These are phyloP conservation scores for Idris sp. DNA, from an alignment of 1,140 invertebrate genomes.

Conservation along the genomic window DNA sequence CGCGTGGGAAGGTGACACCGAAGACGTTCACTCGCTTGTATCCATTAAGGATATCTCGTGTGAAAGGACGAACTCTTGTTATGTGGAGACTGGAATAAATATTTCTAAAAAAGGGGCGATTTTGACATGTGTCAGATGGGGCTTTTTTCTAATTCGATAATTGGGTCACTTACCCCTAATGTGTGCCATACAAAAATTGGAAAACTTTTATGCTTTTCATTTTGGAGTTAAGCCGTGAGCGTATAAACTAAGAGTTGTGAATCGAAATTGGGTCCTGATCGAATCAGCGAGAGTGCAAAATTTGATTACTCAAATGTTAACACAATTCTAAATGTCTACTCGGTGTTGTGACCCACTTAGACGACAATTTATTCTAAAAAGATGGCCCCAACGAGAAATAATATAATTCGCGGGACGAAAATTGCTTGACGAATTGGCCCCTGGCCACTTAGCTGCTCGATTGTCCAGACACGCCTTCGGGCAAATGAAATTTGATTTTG, in stretches of 20 bases:
- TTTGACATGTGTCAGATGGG: constrained; percentile 38
- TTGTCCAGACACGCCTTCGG: constrained; percentile 78
- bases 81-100: constrained; percentile 54
- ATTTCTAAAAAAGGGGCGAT: constrained; percentile 46
- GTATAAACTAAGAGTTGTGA: too few relatives aligned
- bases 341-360: constrained; percentile 50
- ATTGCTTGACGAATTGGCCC: constrained; percentile 75
- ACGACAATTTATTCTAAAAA: constrained; percentile 51
- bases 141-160: too few relatives aligned
- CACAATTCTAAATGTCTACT: too few relatives aligned
- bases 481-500: constrained; percentile 79
- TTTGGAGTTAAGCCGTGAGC: too few relatives aligned
- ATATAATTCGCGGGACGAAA: constrained; percentile 75
- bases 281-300: too few relatives aligned
- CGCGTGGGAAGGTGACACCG: constrained; percentile 62
- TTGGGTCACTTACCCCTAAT: too few relatives aligned
- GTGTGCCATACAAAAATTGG: too few relatives aligned
- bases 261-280: too few relatives aligned
- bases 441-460: constrained; percentile 75
- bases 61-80: constrained; percentile 61
- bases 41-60: constrained; percentile 62
- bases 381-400: constrained; percentile 63
- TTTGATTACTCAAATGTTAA: too few relatives aligned
- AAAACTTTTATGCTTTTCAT: too few relatives aligned
- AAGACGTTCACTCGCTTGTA: constrained; percentile 63